These are phyloP conservation scores for Gymnosoma rotundatum DNA, from an alignment of 2,888 invertebrate species.

Conservation along the genomic window DNA sequence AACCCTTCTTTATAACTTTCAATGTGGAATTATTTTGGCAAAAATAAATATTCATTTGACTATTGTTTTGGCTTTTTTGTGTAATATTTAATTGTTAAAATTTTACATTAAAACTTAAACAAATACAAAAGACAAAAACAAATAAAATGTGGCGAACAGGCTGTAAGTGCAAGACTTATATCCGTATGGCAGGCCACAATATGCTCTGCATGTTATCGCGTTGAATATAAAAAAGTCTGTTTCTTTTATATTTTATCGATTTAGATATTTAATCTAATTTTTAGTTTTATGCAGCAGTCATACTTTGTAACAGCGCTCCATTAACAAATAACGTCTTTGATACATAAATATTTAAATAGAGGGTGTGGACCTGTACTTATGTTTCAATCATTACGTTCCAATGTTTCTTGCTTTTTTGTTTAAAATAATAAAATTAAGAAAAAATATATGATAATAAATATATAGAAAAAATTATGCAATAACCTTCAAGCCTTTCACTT, in stretches of 20 bases:
- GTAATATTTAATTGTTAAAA: slow-evolving; percentile 53
- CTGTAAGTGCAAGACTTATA: background rate
- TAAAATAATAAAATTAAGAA: background rate
- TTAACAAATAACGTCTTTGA: slow-evolving; percentile 18
- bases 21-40: slow-evolving; percentile 19
- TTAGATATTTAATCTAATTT: slow-evolving; percentile 59
- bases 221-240: background rate
- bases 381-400: slow-evolving; percentile 19
- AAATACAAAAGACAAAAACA: slow-evolving; percentile 27
- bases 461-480: slow-evolving; percentile 47
- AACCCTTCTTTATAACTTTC: background rate
- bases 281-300: slow-evolving; percentile 25
- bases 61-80: slow-evolving; percentile 27
- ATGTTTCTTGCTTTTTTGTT: slow-evolving; percentile 12
- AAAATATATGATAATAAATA: slow-evolving; percentile 18
- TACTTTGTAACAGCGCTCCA: background rate
- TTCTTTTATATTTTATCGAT: slow-evolving; percentile 41
- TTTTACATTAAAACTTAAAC: slow-evolving; percentile 35
- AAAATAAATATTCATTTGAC: slow-evolving; percentile 43
- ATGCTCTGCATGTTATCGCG: background rate
- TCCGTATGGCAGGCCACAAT: slow-evolving; percentile 16
- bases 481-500: slow-evolving; percentile 69
- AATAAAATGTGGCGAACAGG: background rate
- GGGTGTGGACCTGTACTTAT: slow-evolving; percentile 47
- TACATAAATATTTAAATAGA: slow-evolving; percentile 3